Conservation (phyloP, 2,113 vertebrate species). For the Perca flavescens region DNA sequence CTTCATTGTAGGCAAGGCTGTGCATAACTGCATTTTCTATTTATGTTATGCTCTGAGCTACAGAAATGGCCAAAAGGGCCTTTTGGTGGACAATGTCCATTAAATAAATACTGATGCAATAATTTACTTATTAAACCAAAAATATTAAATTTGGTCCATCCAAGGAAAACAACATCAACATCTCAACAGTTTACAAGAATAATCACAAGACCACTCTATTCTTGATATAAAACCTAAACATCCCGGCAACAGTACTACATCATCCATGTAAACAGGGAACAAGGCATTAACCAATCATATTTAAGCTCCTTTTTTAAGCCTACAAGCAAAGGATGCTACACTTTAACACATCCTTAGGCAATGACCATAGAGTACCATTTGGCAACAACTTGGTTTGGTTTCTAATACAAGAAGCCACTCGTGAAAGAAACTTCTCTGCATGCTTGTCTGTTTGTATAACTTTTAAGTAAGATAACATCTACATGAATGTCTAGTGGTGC, state of each 20-base stretch:
- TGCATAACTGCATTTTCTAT: constrained; percentile 22
- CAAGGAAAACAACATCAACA: constrained; percentile 31
- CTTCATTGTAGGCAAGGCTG: constrained; percentile 29
- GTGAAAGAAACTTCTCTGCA: constrained; percentile 13
- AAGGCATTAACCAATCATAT: constrained; percentile 38
- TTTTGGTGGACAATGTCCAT: constrained; percentile 18
- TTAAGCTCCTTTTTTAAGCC: constrained; percentile 22
- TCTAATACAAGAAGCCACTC: constrained; percentile 17
- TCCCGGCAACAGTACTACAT: not conserved
- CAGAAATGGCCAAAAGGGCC: constrained; percentile 19
- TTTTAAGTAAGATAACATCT: not conserved
- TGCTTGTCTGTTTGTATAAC: constrained; percentile 1
- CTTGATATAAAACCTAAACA: constrained; percentile 26
- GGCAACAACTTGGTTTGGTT: constrained; percentile 45
- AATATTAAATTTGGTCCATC: constrained; percentile 50
- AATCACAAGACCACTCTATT: constrained; percentile 23
- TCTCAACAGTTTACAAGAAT: constrained; percentile 46
- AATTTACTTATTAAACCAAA: constrained; percentile 10
- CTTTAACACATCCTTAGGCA: constrained; percentile 34
- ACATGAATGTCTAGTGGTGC: constrained; percentile 12
- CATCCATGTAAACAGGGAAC: constrained; percentile 21
- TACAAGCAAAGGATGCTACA: constrained; percentile 19
- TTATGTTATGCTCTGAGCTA: constrained; percentile 55
- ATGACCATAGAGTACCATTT: constrained; percentile 34
- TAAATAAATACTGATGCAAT: constrained; percentile 53